phyloP scores from a whole-genome alignment of 2,113 vertebrate species.

The Entomyzon cyanotis region DNA sequence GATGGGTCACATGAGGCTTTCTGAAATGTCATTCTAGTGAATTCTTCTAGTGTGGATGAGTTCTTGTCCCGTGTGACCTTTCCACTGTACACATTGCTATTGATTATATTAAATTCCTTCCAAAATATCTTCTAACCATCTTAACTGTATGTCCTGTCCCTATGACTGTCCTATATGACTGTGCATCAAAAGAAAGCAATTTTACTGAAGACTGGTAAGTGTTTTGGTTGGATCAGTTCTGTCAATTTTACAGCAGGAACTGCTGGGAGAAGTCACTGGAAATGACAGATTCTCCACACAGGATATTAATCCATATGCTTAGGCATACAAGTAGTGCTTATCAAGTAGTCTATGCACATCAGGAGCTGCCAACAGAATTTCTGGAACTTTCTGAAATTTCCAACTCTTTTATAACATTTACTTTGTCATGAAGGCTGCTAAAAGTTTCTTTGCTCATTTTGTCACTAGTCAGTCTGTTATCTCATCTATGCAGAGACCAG shows the following conservation, averaged over 20 bases:
- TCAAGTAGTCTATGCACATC: not conserved
- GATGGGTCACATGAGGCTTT: not conserved
- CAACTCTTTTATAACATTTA: not conserved
- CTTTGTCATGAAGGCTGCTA: not conserved
- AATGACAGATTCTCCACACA: constrained; percentile 7
- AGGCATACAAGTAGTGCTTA: not conserved
- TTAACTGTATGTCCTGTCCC: not conserved
- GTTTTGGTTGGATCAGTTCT: not conserved
- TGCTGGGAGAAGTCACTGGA: constrained; percentile 6
- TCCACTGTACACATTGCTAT: not conserved
- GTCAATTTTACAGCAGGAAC: not conserved
- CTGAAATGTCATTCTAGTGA: not conserved
- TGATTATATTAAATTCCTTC: not conserved
- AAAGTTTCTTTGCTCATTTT: not conserved
- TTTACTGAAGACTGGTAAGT: not conserved
- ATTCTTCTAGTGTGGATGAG: not conserved
- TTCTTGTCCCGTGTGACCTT: not conserved
- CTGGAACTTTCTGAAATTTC: not conserved
- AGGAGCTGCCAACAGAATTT: constrained; percentile 30
- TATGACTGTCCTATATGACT: not conserved
- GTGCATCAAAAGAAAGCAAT: not conserved
- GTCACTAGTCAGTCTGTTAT: not conserved
- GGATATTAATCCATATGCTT: not conserved
- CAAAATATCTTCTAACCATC: not conserved
- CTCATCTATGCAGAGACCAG: not conserved